Percentiles rank a stretch among this genome's conserved stretches.
Evolutionary conservation across 2,888 invertebrate genomes (phyloP).

Genomic region (Itoplectis maculator): DNA sequence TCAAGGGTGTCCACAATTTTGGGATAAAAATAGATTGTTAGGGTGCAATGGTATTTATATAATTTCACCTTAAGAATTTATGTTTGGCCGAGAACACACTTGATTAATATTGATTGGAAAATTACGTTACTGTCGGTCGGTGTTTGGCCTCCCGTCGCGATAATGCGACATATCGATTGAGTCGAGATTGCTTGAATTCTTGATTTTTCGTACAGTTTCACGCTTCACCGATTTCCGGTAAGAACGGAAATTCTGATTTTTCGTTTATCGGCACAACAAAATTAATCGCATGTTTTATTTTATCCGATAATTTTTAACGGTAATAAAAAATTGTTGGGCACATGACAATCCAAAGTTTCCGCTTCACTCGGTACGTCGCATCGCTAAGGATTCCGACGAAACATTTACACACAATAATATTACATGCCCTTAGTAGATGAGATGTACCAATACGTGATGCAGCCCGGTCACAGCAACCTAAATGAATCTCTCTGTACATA

Average conservation of each 20-base stretch:
- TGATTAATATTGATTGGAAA: background rate
- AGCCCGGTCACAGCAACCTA: conserved; percentile 10
- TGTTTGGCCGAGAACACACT: background rate
- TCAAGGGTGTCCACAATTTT: background rate
- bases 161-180: conserved; percentile 4
- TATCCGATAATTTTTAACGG: too few relatives aligned
- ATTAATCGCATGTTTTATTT: too few relatives aligned
- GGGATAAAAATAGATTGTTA: too few relatives aligned
- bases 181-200: background rate
- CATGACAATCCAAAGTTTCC: background rate
- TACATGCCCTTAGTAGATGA: conserved; percentile 39
- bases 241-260: too few relatives aligned
- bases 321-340: background rate
- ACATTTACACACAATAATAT: conserved; percentile 18
- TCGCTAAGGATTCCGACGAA: background rate
- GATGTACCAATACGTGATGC: conserved; percentile 61
- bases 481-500: conserved; percentile 33
- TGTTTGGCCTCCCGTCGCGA: background rate
- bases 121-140: background rate
- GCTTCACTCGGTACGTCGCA: background rate
- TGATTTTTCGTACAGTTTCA: background rate
- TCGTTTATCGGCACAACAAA: background rate
- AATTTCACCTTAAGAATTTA: background rate
- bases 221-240: too few relatives aligned
- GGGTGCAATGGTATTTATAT: too few relatives aligned